Evolutionary conservation across 2,888 invertebrate species (phyloP), one percentile per base, ranked within the genome.

Genomic region (Tromatobia lineatoria): DNA sequence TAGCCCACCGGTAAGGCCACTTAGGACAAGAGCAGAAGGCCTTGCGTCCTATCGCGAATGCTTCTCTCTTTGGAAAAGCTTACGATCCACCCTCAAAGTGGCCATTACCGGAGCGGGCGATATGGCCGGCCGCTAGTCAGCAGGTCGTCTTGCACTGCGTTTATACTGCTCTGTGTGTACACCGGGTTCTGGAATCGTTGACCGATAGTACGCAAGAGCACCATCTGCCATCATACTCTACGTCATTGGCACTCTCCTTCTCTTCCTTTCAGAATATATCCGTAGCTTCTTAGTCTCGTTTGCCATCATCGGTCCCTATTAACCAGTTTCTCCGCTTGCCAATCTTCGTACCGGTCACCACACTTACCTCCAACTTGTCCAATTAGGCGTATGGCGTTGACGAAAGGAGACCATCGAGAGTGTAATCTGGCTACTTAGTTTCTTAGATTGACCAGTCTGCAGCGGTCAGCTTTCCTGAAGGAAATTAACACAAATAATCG

Each of bases 1-100:
- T 88, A 91, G 90, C 88, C 88, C 88, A 85, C 87, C 88, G 88
- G 88, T 91, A 91, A 91, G 90, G 89, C 90, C 91, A 91, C 91
- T 92, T 90, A 91, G 88, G 86, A 87, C 87, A 87, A 88, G 87
- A 88, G 89, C 85, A 86, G 73, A 59, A 70, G 57, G 64, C 67
- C 80, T 77, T 69, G 74, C 79, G 61, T 23, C 52, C 47, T n/a
- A 47, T 71, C 79, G 57, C n/a, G 57, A 59, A 59, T 59, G 66
- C 66, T 75, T 64, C 88, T 89, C 89, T 89, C 91, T 91, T 89
- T 90, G 90, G 89, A 80, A 87, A 89, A 91, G 91, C 91, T 91
- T 91, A 91, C 88, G 89, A 88, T 84, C 89, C 88, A 88, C 90
- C 92, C 92, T 92, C 92, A 92, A 92, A 92, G 92, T 92, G 91